Evolutionary conservation across 92 coral and sea anemone genomes (phyloP).

Genomic region (Umimayanthus chanpuru): DNA sequence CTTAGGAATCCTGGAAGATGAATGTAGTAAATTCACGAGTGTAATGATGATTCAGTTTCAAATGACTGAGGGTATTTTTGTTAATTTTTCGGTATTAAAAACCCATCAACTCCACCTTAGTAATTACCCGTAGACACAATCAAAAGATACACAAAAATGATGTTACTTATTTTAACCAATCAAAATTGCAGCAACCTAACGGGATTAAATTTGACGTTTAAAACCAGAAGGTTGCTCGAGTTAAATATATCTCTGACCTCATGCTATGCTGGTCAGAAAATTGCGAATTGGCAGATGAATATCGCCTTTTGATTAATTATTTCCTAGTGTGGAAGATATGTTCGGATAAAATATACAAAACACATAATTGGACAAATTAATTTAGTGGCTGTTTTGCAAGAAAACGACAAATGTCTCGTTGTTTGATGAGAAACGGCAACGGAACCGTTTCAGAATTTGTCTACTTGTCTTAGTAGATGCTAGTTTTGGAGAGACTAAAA

Average conservation of each 20-base stretch:
- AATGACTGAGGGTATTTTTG: not conserved
- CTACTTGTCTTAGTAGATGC: not conserved
- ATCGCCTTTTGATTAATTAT: not conserved
- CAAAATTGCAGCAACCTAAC: not conserved
- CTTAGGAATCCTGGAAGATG: not conserved
- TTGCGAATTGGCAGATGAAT: not conserved
- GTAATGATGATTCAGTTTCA: not conserved
- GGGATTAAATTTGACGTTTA: not conserved
- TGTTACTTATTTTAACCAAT: not conserved
- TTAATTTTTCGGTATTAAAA: slow-evolving; percentile 7
- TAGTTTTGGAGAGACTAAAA: not conserved
- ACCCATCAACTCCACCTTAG: not conserved
- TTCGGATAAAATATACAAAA: not conserved
- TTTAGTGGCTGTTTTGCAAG: not conserved
- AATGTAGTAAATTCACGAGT: not conserved
- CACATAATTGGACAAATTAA: not conserved
- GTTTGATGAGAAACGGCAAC: not conserved
- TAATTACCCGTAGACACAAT: not conserved
- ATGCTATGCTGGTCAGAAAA: not conserved
- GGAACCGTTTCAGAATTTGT: not conserved
- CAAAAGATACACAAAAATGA: not conserved
- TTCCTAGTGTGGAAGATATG: not conserved
- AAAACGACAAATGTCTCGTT: not conserved
- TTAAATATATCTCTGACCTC: slow-evolving; percentile 31
- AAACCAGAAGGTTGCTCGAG: slow-evolving; percentile 8